Evolutionary conservation across 2,797 vertebrate genomes (phyloP), one percentile per base, ranked within the genome.

Genomic region (Argyrosomus regius): DNA sequence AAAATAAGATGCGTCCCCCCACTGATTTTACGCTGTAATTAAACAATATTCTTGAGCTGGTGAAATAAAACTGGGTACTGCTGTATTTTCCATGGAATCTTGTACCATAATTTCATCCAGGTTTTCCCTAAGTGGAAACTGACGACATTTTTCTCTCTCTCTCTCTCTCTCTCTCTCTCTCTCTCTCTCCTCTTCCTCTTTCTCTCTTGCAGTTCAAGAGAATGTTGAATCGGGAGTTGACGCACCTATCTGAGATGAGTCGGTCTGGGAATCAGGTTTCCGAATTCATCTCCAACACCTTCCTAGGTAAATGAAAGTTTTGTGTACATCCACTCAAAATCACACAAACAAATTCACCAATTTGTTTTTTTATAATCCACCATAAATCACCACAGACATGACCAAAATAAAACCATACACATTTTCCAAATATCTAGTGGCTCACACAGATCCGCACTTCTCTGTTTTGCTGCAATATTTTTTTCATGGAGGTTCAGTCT

Each of bases 221-320:
- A 96, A 99, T 99, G 98, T 95, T 99, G 96, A 99, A 97, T 94
- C 96, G 98, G 93, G 98, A 99, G 94, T 95, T 99, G 96, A 99
- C 98, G 71, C 98, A 99, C 94, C 97, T 99, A 88, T 99, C 98
- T 13, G 98, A 99, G 96, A 99, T 99, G 98, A 99, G 98, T 95
- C 96, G 98, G 75, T 99, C 98, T 26, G 98, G 98, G 84, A 99
- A 99, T 91, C 98, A 99, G 91, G 98, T 99, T 93, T 99, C 98
- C 45, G 98, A 99, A 93, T 99, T 97, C 95, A 99, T 99, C 95
- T 99, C 98, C 90, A 99, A 98, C 95, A 99, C 98, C 83, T 99
- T 99, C 93, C 94, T 99, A 89, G 98, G 98, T 99, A 98, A 98
- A 90, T 96, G 95, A 95, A 75, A 80, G 79, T 54, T 66, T 43